phyloP scores from a whole-genome alignment of 2,797 vertebrate species.

The Intellagama lesueurii region DNA sequence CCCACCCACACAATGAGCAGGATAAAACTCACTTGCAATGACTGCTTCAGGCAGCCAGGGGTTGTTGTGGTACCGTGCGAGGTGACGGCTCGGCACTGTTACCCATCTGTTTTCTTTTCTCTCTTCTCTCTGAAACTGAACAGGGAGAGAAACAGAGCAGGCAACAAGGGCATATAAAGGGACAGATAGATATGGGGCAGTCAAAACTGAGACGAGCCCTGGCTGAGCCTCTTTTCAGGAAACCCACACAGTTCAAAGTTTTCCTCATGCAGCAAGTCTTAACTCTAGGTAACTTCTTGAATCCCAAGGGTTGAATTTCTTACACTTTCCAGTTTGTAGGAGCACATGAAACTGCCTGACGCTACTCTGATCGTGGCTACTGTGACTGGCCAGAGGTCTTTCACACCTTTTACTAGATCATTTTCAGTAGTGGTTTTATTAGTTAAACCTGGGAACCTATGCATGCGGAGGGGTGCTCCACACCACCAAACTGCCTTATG shows the following conservation, averaged over 20 bases:
- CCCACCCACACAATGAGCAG: background rate
- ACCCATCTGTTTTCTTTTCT: background rate
- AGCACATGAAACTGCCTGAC: background rate
- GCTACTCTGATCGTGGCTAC: background rate
- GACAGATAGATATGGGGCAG: background rate
- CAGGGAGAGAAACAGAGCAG: background rate
- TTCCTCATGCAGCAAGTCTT: background rate
- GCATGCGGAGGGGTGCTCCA: background rate
- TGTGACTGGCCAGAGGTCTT: background rate
- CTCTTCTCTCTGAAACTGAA: background rate
- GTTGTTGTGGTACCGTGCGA: slow-evolving; percentile 39
- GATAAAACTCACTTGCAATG: slow-evolving; percentile 1
- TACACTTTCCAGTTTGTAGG: background rate
- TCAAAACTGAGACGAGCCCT: background rate
- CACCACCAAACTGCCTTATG: background rate
- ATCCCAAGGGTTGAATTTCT: background rate
- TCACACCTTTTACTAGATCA: background rate
- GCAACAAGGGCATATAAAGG: slow-evolving; percentile 14
- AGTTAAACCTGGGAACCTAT: background rate
- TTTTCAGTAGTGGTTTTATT: background rate
- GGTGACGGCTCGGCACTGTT: background rate
- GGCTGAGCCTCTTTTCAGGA: background rate
- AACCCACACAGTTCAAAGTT: background rate
- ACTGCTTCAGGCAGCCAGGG: slow-evolving; percentile 33
- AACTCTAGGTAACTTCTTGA: background rate